Evolutionary conservation across 92 coral and sea anemone species (phyloP).

Genomic region (Heliopora coerulea): DNA sequence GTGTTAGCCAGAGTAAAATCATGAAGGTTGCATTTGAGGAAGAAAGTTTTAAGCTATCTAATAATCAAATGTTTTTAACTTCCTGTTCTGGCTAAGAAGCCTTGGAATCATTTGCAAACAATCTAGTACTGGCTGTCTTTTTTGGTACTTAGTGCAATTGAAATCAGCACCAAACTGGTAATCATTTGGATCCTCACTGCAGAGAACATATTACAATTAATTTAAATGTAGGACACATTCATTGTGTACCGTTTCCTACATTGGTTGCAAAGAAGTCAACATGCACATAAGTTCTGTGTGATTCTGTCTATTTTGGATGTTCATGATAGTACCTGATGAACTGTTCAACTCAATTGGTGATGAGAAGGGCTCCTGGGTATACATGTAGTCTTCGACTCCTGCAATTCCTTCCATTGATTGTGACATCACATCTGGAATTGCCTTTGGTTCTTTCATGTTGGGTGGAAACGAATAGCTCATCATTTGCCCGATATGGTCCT

Average conservation of each 20-base stretch:
- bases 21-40: too few species aligned
- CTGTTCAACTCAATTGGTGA: constrained; percentile 81
- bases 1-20: too few species aligned
- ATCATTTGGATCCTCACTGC: too few species aligned
- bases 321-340: constrained; percentile 59
- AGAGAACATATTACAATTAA: too few species aligned
- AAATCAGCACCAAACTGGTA: too few species aligned
- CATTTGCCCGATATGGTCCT: constrained; percentile 86
- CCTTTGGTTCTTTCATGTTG: constrained; percentile 81
- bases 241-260: neutral
- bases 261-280: constrained; percentile 76
- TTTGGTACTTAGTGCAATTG: too few species aligned
- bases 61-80: too few species aligned
- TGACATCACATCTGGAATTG: constrained; percentile 72
- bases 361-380: constrained; percentile 74
- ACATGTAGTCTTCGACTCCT: constrained; percentile 72
- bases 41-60: too few species aligned
- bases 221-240: neutral
- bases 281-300: constrained; percentile 99
- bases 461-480: constrained; percentile 77
- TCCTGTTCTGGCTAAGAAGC: too few species aligned
- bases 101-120: too few species aligned
- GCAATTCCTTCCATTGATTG: constrained; percentile 68
- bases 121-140: too few species aligned
- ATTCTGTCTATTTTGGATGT: constrained; percentile 90